These are phyloP conservation scores for Cromileptes altivelis DNA, from an alignment of 2,113 vertebrate species.

Conservation along the genomic window DNA sequence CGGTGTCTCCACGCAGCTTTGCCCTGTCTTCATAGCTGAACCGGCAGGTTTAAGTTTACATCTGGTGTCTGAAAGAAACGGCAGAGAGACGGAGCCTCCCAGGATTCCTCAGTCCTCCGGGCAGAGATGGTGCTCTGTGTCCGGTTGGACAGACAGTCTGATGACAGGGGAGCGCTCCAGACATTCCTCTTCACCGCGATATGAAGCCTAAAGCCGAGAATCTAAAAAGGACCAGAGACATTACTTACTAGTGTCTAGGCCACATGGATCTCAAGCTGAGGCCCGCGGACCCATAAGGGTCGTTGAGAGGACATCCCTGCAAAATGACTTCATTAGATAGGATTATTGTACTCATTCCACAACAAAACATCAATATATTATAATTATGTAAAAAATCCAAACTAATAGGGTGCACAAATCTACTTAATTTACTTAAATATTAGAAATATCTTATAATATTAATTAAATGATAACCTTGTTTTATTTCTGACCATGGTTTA, in stretches of 20 bases:
- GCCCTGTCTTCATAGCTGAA: constrained; percentile 67
- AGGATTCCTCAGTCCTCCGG: constrained; percentile 44
- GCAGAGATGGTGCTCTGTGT: constrained; percentile 47
- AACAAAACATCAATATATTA: neutral
- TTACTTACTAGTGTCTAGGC: constrained; percentile 51
- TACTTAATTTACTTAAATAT: neutral
- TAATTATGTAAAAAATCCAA: neutral
- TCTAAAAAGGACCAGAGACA: constrained; percentile 70
- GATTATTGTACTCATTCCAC: neutral
- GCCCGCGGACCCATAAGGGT: constrained; percentile 15
- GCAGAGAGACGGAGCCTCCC: constrained; percentile 64
- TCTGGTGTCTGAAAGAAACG: constrained; percentile 33
- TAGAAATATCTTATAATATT: neutral
- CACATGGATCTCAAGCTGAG: constrained; percentile 33
- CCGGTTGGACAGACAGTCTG: constrained; percentile 75
- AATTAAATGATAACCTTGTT: neutral
- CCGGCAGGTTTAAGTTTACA: constrained; percentile 16
- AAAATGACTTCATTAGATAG: neutral
- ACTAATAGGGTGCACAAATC: neutral
- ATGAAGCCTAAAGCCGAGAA: constrained; percentile 33
- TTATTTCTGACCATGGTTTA: neutral
- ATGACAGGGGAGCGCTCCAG: constrained; percentile 78
- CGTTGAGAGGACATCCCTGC: neutral
- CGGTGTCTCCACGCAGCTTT: constrained; percentile 51
- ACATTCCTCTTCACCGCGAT: constrained; percentile 60